phyloP scores from a whole-genome alignment of 1,140 invertebrate genomes.

The Bombus confusus region DNA sequence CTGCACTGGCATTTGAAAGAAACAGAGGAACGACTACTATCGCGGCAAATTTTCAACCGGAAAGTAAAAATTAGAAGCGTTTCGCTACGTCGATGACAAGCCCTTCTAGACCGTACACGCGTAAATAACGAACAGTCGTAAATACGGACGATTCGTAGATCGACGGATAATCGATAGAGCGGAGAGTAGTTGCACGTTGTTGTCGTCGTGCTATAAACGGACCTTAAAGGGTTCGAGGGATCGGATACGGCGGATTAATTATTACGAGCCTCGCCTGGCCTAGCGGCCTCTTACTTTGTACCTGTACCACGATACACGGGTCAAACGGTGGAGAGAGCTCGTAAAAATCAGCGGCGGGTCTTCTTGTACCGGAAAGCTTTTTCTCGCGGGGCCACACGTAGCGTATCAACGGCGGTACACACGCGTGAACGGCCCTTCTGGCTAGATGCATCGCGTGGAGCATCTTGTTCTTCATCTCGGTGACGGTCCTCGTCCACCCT shows the following conservation, averaged over 20 bases:
- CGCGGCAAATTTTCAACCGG: rapidly evolving
- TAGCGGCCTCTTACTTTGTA: constrained; percentile 41
- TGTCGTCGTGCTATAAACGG: not conserved
- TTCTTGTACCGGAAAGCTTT: constrained; percentile 18
- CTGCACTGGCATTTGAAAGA: too few species aligned
- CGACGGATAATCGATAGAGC: too few species aligned
- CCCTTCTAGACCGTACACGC: too few species aligned
- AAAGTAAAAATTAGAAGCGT: too few species aligned
- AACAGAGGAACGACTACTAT: too few species aligned
- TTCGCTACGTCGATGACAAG: too few species aligned
- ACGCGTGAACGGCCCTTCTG: constrained; percentile 38
- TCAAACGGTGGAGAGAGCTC: constrained; percentile 31
- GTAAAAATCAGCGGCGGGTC: constrained; percentile 24
- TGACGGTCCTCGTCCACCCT: constrained; percentile 52
- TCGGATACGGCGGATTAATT: constrained; percentile 29
- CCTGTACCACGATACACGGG: not conserved
- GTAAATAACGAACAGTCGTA: too few species aligned
- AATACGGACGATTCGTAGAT: too few species aligned
- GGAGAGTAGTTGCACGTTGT: not conserved
- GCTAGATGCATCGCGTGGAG: constrained; percentile 52
- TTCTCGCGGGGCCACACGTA: constrained; percentile 31
- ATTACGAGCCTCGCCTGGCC: not conserved
- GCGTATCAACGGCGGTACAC: not conserved
- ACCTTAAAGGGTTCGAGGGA: not conserved
- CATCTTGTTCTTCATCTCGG: constrained; percentile 57